These are phyloP conservation scores for Corythoichthys intestinalis DNA, from an alignment of 2,113 vertebrate genomes.

Conservation along the genomic window DNA sequence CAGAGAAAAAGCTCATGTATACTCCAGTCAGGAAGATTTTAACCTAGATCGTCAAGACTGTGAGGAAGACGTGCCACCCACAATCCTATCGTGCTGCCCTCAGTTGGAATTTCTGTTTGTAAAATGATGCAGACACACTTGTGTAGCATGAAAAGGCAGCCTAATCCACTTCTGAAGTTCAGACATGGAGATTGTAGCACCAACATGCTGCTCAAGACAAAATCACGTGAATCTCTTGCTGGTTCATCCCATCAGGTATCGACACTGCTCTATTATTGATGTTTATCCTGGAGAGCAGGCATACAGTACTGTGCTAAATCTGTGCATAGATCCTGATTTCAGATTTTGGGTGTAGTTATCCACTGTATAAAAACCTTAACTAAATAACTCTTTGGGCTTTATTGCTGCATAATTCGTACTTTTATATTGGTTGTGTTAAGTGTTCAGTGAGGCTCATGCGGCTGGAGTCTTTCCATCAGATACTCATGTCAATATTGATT, in stretches of 20 bases:
- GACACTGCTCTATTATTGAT: constrained; percentile 67
- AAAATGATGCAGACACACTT: not conserved
- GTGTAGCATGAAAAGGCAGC: constrained; percentile 15
- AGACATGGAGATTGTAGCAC: constrained; percentile 49
- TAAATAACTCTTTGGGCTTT: no score
- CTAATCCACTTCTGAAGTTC: constrained; percentile 51
- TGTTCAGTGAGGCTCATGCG: not conserved
- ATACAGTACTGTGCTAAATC: constrained; percentile 14
- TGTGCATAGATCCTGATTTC: no score
- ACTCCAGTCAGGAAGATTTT: not conserved
- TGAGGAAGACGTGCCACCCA: no score
- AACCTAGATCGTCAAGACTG: not conserved
- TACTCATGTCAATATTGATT: not conserved
- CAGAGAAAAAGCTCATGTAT: not conserved
- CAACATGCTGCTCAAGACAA: constrained; percentile 38
- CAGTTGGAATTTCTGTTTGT: not conserved
- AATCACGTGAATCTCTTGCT: constrained; percentile 30
- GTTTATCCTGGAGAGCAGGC: constrained; percentile 50
- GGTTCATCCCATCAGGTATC: constrained; percentile 33
- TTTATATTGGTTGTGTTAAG: not conserved
- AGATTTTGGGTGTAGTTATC: no score
- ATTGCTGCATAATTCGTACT: not conserved
- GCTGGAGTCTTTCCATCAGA: not conserved
- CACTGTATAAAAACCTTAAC: no score
- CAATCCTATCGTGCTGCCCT: not conserved